Conservation (phyloP, 2,888 invertebrate species). For the Cephus pygmeus region DNA sequence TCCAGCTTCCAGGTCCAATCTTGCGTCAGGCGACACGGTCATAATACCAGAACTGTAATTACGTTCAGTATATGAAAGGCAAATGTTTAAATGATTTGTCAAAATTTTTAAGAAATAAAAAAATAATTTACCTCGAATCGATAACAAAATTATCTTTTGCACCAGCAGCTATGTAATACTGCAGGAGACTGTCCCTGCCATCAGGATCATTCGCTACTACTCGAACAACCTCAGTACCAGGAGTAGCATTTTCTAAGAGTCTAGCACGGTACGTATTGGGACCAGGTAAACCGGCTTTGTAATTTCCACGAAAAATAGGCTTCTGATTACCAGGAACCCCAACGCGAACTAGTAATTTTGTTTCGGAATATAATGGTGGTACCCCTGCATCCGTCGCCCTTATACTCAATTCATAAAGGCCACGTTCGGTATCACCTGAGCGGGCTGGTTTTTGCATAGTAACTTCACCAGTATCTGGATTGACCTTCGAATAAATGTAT, state of each 20-base stretch:
- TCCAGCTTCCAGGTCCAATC: constrained; percentile 76
- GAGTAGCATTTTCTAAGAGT: constrained; percentile 76
- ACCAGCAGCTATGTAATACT: constrained; percentile 78
- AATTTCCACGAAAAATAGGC: constrained; percentile 82
- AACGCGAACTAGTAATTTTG: constrained; percentile 76
- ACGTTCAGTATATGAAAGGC: constrained; percentile 3
- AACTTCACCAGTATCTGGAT: constrained; percentile 78
- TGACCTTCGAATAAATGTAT: constrained; percentile 67
- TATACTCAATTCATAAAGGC: constrained; percentile 77
- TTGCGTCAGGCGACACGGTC: constrained; percentile 78
- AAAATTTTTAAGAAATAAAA: constrained; percentile 8
- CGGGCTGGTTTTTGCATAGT: constrained; percentile 73
- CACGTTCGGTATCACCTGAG: constrained; percentile 80
- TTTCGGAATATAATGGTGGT: constrained; percentile 76
- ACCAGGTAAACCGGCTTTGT: constrained; percentile 70
- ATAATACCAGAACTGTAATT: constrained; percentile 74
- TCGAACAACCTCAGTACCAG: constrained; percentile 77
- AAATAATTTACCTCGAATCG: constrained; percentile 71
- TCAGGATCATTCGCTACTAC: constrained; percentile 84
- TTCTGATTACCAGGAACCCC: constrained; percentile 84
- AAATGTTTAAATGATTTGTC: constrained; percentile 12
- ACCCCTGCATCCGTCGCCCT: constrained; percentile 79
- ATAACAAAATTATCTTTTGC: constrained; percentile 83
- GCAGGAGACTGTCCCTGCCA: constrained; percentile 76
- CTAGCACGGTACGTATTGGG: constrained; percentile 79